Base-by-base conservation (phyloP, 2,888 invertebrate species). In the Tipula confusa region DNA sequence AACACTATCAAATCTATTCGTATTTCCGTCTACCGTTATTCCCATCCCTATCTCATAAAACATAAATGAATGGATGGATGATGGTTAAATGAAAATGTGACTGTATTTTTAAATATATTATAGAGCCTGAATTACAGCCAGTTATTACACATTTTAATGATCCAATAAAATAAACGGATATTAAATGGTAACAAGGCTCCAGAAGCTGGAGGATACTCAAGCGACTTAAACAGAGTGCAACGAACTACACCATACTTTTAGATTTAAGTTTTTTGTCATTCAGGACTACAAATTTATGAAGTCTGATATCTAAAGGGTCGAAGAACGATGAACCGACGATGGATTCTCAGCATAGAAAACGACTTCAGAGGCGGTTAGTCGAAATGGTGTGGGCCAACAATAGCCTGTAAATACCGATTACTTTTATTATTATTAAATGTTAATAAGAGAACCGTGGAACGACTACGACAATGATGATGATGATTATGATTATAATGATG, bases 391-490 rank as follows among this genome's bases (percentile, higher is more conserved):
- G n/a, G n/a, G n/a, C n/a, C n/a, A n/a, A n/a, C n/a, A n/a, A n/a
- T n/a, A n/a, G n/a, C n/a, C n/a, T n/a, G n/a, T n/a, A n/a, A n/a
- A n/a, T n/a, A n/a, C n/a, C n/a, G n/a, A n/a, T n/a, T n/a, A n/a
- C n/a, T n/a, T n/a, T n/a, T n/a, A n/a, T n/a, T n/a, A n/a, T n/a
- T n/a, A n/a, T n/a, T n/a, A n/a, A 64, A 64, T 64, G 64, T 64
- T 64, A 64, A 64, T 64, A 64, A 64, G 64, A 24, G 64, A 64
- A 64, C 24, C 64, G 64, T 64, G 64, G 64, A 64, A 64, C 64
- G 64, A 64, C 64, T 9, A 64, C 64, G 64, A 64, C 24, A 24
- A 64, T 64, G 64, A 64, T 64, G 64, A 11, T 64, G 7, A 64
- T 64, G 9, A 64, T 64, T 18, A 64, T 64, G 64, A 43, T 43